Conservation (phyloP, 2,888 invertebrate genomes). For the Lithosia quadra region DNA sequence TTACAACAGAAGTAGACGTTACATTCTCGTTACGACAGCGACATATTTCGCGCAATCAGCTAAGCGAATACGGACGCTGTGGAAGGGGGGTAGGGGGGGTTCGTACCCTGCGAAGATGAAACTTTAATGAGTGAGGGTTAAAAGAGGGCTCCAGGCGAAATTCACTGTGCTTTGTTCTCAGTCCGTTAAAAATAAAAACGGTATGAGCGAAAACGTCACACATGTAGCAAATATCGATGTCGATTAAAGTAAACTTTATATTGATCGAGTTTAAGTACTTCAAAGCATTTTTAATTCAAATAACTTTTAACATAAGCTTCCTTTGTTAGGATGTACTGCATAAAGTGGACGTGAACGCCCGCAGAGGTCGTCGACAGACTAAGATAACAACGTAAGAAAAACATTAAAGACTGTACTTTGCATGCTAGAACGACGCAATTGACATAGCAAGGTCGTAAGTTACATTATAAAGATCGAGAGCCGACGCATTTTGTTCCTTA, state of each 20-base stretch:
- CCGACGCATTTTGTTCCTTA: constrained; percentile 39
- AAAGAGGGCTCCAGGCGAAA: constrained; percentile 56
- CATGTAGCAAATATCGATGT: constrained; percentile 17
- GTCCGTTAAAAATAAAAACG: constrained; percentile 59
- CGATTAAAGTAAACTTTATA: constrained; percentile 35
- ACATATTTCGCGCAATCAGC: constrained; percentile 38
- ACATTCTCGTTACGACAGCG: constrained; percentile 12
- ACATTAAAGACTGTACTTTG: constrained; percentile 45
- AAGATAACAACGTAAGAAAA: constrained; percentile 50
- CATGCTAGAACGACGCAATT: constrained; percentile 46
- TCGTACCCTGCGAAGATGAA: constrained; percentile 54
- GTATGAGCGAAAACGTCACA: constrained; percentile 27
- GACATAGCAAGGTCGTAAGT: constrained; percentile 43
- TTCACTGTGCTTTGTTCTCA: constrained; percentile 52
- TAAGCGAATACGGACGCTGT: constrained; percentile 24
- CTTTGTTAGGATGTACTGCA: constrained; percentile 40
- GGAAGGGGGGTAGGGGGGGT: neutral
- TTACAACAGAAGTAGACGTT: constrained; percentile 12
- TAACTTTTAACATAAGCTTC: constrained; percentile 23
- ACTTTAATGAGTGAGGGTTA: constrained; percentile 65
- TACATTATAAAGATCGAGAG: constrained; percentile 38
- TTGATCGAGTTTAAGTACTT: constrained; percentile 29
- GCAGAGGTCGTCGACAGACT: constrained; percentile 48
- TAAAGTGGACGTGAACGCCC: constrained; percentile 33
- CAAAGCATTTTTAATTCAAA: constrained; percentile 20